phyloP scores from a whole-genome alignment of 1,140 invertebrate species.

The Cydia pomonella region DNA sequence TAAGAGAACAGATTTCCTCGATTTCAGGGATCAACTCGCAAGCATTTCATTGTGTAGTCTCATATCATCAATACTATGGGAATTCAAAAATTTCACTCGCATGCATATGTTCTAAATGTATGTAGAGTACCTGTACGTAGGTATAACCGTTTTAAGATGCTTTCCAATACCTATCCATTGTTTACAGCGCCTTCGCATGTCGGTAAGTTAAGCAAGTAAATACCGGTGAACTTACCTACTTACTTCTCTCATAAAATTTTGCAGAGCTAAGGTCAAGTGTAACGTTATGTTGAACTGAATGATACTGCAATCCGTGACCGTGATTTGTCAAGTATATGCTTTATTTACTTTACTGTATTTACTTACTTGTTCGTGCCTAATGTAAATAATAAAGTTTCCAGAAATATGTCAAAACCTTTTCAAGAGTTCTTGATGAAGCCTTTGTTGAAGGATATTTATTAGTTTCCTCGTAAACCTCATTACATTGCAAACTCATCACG shows the following conservation, averaged over 20 bases:
- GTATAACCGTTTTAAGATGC: background rate
- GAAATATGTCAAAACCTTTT: background rate
- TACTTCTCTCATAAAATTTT: slow-evolving; percentile 7
- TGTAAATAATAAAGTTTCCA: background rate
- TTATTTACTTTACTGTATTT: slow-evolving; percentile 15
- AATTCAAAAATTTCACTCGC: too few relatives aligned
- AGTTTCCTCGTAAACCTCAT: too few relatives aligned
- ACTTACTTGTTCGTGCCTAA: background rate
- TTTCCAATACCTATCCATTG: slow-evolving; percentile 11
- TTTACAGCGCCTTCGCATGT: background rate
- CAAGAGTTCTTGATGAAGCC: background rate
- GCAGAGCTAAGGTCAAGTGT: slow-evolving; percentile 13
- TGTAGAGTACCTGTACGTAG: background rate
- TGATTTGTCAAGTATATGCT: slow-evolving; percentile 6
- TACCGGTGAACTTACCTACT: slow-evolving; percentile 4
- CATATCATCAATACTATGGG: too few relatives aligned
- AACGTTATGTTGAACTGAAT: slow-evolving; percentile 19
- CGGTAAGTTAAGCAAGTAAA: slow-evolving; percentile 6
- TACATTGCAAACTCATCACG: background rate
- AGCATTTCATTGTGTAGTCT: too few relatives aligned
- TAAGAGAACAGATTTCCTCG: too few relatives aligned
- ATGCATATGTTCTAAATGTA: too few relatives aligned
- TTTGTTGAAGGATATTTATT: background rate
- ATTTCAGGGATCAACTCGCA: too few relatives aligned
- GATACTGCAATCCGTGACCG: slow-evolving; percentile 16